Evolutionary conservation across 2,888 invertebrate species (phyloP).

Genomic region (Dendrolimus houi): DNA sequence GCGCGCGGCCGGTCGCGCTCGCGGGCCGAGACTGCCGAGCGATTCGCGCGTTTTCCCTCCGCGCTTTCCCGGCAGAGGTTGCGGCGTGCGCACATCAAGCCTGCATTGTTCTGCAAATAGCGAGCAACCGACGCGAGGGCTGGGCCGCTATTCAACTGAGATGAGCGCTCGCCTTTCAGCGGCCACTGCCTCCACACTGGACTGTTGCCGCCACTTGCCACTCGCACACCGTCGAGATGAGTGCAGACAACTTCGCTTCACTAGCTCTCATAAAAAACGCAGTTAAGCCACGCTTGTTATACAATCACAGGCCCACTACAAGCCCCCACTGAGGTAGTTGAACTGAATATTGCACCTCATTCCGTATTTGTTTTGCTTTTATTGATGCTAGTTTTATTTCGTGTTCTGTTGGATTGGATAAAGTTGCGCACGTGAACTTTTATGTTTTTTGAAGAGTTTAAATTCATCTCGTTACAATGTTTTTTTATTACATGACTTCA

Average conservation of each 20-base stretch:
- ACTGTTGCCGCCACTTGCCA: conserved; percentile 28
- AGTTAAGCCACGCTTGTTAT: conserved; percentile 31
- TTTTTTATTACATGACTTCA: too few species aligned
- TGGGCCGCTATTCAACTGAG: conserved; percentile 56
- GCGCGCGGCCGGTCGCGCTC: conserved; percentile 69
- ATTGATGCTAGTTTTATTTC: too few species aligned
- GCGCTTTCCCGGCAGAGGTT: conserved; percentile 64
- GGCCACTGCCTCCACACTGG: conserved; percentile 27
- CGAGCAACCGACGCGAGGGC: conserved; percentile 43
- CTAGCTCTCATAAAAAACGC: conserved; percentile 25
- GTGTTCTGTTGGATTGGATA: too few species aligned
- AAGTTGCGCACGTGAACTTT: too few species aligned
- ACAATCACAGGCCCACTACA: conserved; percentile 19
- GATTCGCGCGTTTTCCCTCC: conserved; percentile 59
- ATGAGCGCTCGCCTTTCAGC: conserved; percentile 37
- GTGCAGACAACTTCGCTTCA: conserved; percentile 31
- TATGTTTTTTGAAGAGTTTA: too few species aligned
- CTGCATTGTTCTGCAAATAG: conserved; percentile 73
- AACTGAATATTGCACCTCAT: background rate
- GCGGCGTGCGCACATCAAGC: conserved; percentile 72
- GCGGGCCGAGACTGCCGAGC: conserved; percentile 59
- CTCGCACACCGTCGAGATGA: conserved; percentile 22
- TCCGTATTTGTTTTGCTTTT: background rate
- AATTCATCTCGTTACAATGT: too few species aligned
- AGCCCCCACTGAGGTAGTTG: background rate